phyloP scores from a whole-genome alignment of 2,113 vertebrate genomes.

The Urocynchramus pylzowi region DNA sequence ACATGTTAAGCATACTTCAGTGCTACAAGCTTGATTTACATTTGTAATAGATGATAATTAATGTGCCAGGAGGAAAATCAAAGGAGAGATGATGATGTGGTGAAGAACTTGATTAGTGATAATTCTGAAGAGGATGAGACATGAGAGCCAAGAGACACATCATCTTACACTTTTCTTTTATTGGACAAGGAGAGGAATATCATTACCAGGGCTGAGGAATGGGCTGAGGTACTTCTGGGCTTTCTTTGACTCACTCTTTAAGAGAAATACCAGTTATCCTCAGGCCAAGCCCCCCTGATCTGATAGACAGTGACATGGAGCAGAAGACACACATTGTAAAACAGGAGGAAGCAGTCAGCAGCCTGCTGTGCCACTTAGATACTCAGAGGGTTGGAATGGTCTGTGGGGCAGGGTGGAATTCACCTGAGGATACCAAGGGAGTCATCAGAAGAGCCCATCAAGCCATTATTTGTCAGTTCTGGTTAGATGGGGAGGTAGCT shows the following conservation, averaged over 20 bases:
- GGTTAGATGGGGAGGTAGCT: not conserved
- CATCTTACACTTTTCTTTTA: not conserved
- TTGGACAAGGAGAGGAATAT: not conserved
- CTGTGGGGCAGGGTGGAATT: not conserved
- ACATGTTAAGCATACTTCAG: slow-evolving; percentile 39
- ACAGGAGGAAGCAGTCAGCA: not conserved
- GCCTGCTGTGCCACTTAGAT: not conserved
- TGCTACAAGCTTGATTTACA: slow-evolving; percentile 46
- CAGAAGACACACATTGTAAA: not conserved
- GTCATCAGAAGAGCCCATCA: not conserved
- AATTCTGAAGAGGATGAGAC: slow-evolving; percentile 8
- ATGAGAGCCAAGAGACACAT: not conserved
- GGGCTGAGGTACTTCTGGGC: not conserved
- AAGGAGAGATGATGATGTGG: not conserved
- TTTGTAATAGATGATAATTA: slow-evolving; percentile 58
- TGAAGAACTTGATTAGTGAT: slow-evolving; percentile 47
- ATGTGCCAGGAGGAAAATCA: slow-evolving; percentile 21
- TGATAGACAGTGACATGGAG: not conserved
- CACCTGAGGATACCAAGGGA: not conserved
- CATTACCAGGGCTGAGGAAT: not conserved
- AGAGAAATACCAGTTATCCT: not conserved
- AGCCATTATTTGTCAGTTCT: not conserved
- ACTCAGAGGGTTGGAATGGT: not conserved
- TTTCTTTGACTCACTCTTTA: not conserved
- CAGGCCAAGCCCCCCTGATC: not conserved